These are phyloP conservation scores for Hoplostethus mediterraneus DNA, from an alignment of 2,797 vertebrate genomes.

Conservation along the genomic window DNA sequence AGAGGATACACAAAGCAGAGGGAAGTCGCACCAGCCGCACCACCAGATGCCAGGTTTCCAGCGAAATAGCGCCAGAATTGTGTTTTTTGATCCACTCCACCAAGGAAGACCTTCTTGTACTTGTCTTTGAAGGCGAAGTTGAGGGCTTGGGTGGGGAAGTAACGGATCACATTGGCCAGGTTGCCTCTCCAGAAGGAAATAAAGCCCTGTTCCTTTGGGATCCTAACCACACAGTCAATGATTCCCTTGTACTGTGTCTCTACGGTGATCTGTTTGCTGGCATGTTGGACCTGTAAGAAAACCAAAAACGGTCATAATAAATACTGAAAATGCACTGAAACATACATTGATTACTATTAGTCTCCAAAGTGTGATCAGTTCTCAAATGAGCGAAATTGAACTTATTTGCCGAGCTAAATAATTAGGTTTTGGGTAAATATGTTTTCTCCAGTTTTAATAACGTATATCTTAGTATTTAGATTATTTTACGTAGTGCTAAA, in stretches of 20 bases:
- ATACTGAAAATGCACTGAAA: too few species aligned
- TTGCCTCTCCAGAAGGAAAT: slow-evolving; percentile 99
- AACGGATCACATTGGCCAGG: slow-evolving; percentile 98
- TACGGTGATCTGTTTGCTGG: slow-evolving; percentile 96
- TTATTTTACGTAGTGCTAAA: not conserved
- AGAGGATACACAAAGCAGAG: slow-evolving; percentile 99
- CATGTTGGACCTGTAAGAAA: slow-evolving; percentile 93
- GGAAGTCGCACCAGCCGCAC: slow-evolving; percentile 96
- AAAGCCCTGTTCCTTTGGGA: slow-evolving; percentile 97
- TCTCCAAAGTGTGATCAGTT: too few species aligned
- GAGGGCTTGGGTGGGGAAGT: slow-evolving; percentile 99
- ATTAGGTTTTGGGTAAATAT: not conserved
- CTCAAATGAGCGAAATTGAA: not conserved
- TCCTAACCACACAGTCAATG: slow-evolving; percentile 94
- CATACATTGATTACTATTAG: not conserved
- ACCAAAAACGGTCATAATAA: slow-evolving; percentile 1
- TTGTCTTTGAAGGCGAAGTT: slow-evolving; percentile 99
- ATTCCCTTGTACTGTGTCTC: slow-evolving; percentile 98
- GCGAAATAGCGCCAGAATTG: slow-evolving; percentile 99
- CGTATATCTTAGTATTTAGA: not conserved
- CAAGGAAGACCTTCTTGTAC: slow-evolving; percentile 99
- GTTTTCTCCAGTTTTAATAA: not conserved
- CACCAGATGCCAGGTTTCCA: slow-evolving; percentile 95
- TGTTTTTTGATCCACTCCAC: slow-evolving; percentile 96
- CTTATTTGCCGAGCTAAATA: not conserved